Percentiles rank a stretch among this genome's conserved stretches.
Evolutionary conservation across 2,888 invertebrate genomes (phyloP).

Genomic region (Eristalinus aeneus): DNA sequence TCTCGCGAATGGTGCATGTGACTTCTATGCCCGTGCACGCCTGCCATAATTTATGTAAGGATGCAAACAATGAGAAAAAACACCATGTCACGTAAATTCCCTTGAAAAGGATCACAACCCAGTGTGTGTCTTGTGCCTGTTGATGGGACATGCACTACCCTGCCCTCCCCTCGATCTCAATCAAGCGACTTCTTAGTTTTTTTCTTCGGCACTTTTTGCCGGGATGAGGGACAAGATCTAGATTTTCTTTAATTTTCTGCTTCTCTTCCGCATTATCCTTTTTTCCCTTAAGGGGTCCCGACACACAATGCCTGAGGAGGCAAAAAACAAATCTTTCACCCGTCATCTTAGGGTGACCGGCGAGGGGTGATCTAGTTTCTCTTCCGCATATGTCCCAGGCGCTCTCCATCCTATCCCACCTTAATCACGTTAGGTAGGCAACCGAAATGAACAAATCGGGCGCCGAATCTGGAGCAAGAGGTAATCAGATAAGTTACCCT

Average conservation of each 20-base stretch:
- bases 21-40: constrained; percentile 20
- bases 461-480: constrained; percentile 12
- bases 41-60: constrained; percentile 32
- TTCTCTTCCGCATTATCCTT: constrained; percentile 50
- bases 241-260: constrained; percentile 55
- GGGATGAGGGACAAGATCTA: constrained; percentile 24
- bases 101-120: constrained; percentile 14
- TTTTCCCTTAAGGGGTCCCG: constrained; percentile 9
- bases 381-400: constrained; percentile 51
- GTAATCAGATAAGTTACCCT: constrained; percentile 61
- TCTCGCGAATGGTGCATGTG: background rate
- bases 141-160: constrained; percentile 10
- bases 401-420: constrained; percentile 39
- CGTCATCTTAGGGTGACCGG: constrained; percentile 3
- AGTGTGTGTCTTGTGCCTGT: constrained; percentile 13
- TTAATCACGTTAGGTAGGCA: constrained; percentile 45
- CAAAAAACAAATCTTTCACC: constrained; percentile 22
- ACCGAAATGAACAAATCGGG: background rate
- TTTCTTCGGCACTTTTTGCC: background rate
- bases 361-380: constrained; percentile 56
- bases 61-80: background rate
- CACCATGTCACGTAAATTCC: constrained; percentile 28
- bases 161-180: background rate
- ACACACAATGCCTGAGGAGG: background rate
- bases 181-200: constrained; percentile 6